Conservation (phyloP, 2,888 invertebrate species). For the Drosophila anomalata region DNA sequence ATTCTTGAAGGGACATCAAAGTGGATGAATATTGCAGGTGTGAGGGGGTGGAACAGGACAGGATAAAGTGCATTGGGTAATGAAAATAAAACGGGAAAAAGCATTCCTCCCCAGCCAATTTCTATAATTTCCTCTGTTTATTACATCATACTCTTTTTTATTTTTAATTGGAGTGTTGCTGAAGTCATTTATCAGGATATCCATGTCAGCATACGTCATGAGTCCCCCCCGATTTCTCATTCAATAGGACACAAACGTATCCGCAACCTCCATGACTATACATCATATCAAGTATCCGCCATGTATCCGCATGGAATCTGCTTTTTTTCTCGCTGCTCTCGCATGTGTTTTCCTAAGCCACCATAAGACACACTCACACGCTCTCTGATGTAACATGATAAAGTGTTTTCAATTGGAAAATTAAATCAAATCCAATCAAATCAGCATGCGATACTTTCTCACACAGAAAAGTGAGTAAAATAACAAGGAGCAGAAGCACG, state of each 20-base stretch:
- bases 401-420: conserved; percentile 81
- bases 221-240: conserved; percentile 14
- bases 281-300: conserved; percentile 39
- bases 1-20: conserved; percentile 21
- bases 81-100: neutral
- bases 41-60: neutral
- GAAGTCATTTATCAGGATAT: conserved; percentile 40
- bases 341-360: conserved; percentile 49
- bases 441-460: conserved; percentile 65
- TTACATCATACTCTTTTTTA: neutral
- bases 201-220: conserved; percentile 13
- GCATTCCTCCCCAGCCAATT: neutral
- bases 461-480: conserved; percentile 28
- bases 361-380: conserved; percentile 11
- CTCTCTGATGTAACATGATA: conserved; percentile 57
- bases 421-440: conserved; percentile 81
- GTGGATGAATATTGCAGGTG: conserved; percentile 4
- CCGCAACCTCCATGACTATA: conserved; percentile 18
- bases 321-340: conserved; percentile 14
- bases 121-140: conserved; percentile 2
- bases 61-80: neutral
- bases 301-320: conserved; percentile 15
- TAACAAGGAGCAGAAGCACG: conserved; percentile 28
- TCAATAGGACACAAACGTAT: conserved; percentile 53
- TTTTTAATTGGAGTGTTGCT: conserved; percentile 16